phyloP scores from a whole-genome alignment of 2,113 vertebrate species.

The Mungos mungo region DNA sequence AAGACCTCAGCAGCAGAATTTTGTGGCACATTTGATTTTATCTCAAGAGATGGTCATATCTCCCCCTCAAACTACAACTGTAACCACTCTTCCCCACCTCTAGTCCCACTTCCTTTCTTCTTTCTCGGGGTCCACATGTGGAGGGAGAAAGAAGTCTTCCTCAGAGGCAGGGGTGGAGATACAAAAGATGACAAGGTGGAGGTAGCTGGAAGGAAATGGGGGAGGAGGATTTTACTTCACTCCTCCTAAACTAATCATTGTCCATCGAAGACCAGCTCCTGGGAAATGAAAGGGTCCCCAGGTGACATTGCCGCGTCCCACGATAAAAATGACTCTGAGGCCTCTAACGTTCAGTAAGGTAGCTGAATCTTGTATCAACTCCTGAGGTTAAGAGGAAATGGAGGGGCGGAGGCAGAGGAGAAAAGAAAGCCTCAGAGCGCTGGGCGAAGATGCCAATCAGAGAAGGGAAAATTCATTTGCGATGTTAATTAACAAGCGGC shows the following conservation, averaged over 20 bases:
- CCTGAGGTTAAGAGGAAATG: background rate
- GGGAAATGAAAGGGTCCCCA: background rate
- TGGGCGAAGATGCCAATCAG: constrained; percentile 88
- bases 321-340: background rate
- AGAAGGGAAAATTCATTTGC: constrained; percentile 80
- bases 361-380: background rate
- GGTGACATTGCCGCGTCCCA: background rate
- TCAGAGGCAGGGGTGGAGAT: background rate
- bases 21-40: background rate
- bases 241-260: background rate
- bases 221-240: background rate
- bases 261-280: background rate
- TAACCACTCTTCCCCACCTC: background rate
- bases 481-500: constrained; percentile 90
- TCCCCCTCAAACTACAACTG: background rate
- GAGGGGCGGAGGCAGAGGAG: background rate
- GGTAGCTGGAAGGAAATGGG: background rate
- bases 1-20: background rate
- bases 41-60: background rate
- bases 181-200: background rate
- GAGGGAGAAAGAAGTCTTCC: background rate
- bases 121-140: background rate
- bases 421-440: constrained; percentile 83
- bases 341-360: background rate
- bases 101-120: background rate